phyloP scores from a whole-genome alignment of 2,888 invertebrate genomes.

The Enchytraeus crypticus region DNA sequence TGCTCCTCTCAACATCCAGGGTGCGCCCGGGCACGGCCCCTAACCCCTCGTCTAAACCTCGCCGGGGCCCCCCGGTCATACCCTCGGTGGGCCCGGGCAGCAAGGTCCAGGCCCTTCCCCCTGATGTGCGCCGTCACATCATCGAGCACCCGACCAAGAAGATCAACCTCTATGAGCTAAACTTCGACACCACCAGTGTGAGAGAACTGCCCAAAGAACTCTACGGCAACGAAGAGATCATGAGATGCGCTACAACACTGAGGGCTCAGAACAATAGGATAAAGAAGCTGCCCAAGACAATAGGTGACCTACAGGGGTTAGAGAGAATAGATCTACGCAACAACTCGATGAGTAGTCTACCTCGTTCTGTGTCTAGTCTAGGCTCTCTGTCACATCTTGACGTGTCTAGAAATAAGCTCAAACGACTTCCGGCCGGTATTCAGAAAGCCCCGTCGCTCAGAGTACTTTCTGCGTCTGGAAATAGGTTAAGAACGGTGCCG shows the following conservation, averaged over 20 bases:
- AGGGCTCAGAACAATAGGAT: slow-evolving; percentile 42
- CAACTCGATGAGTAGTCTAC: slow-evolving; percentile 36
- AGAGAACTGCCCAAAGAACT: slow-evolving; percentile 40
- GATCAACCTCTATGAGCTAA: slow-evolving; percentile 24
- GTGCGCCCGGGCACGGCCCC: too few species aligned
- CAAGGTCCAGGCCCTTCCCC: slow-evolving; percentile 41
- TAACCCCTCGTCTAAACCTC: too few species aligned
- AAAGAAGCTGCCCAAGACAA: slow-evolving; percentile 38
- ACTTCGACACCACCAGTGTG: slow-evolving; percentile 24
- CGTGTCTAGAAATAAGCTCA: slow-evolving; percentile 40
- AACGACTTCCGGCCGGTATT: slow-evolving; percentile 39
- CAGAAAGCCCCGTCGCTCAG: slow-evolving; percentile 38
- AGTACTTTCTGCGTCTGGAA: slow-evolving; percentile 24
- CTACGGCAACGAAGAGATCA: slow-evolving; percentile 43
- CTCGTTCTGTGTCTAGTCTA: slow-evolving; percentile 35
- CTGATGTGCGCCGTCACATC: slow-evolving; percentile 37
- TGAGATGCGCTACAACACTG: slow-evolving; percentile 33
- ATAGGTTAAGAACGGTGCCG: slow-evolving; percentile 39
- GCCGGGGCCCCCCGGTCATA: too few species aligned
- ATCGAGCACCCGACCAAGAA: slow-evolving; percentile 27
- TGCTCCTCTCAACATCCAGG: too few species aligned
- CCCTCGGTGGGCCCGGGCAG: slow-evolving; percentile 46
- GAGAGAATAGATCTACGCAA: slow-evolving; percentile 38
- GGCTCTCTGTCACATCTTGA: slow-evolving; percentile 36
- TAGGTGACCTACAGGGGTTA: slow-evolving; percentile 34